Evolutionary conservation across 64 coral and sea anemone genomes (phyloP), one percentile per base, ranked within the genome.

Genomic region (Catalaphyllia jardinei): DNA sequence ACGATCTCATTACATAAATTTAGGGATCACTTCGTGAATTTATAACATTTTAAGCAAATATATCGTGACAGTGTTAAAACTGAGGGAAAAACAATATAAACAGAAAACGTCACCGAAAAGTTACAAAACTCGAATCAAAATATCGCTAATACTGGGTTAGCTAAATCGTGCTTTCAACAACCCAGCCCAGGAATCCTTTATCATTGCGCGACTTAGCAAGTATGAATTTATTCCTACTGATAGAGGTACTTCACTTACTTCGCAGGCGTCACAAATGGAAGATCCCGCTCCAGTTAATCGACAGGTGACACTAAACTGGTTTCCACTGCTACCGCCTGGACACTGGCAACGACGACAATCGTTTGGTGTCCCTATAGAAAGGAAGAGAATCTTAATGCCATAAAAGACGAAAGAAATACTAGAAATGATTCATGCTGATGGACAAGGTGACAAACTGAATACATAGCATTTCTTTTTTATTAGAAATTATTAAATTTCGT

Each of bases 301-400:
- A 82, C 96, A 99, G 0, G 93, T 89, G 63, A 87, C 77, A 82
- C 96, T 99, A 35, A 99, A 99, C 20, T 95, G 88, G 75, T 99
- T 99, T 29, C 88, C 95, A 91, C 92, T 98, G 42, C 93, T 93
- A 15, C 96, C 96, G 22, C 93, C 96, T 9, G 96, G 96, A 88
- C 96, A 99, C 29, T 94, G 93, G 20, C 96, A 99, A 2, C 86
- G 88, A n/a, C 75, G 88, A 29, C 96, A 99, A 79, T 99, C 96
- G 12, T 94, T 95, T 33, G 85, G 54, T 31, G 96, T 93, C 6
- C 96, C 96, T 99, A 73, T 9, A 55, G 22, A 18, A 73, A 92
- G 55, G 8, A 39, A 72, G 20, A 51, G 4, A 30, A 50, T 18
- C 18, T 29, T 50, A 27, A 71, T 60, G 52, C 19, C 11, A 51